Evolutionary conservation across 2,113 vertebrate genomes (phyloP).

Genomic region (Nematolebias whitei): DNA sequence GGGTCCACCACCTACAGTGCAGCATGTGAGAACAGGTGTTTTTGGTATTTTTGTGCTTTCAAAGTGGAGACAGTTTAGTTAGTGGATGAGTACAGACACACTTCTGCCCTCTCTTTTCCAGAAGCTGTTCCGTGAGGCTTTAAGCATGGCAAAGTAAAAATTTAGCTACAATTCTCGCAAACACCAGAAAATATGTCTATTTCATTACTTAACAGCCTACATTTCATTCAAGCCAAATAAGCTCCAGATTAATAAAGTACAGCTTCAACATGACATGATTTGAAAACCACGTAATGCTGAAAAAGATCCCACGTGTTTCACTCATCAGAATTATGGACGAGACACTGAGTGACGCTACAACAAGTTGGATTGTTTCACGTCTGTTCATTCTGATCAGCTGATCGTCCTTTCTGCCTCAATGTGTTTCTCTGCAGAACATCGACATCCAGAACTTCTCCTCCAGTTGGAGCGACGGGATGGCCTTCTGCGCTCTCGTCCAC

Average conservation of each 20-base stretch:
- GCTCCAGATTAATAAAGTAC: slow-evolving; percentile 41
- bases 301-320: too few relatives aligned
- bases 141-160: too few relatives aligned
- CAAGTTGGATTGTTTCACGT: slow-evolving; percentile 32
- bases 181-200: neutral
- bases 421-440: slow-evolving; percentile 81
- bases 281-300: slow-evolving; percentile 34
- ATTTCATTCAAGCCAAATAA: slow-evolving; percentile 56
- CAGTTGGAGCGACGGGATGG: slow-evolving; percentile 97
- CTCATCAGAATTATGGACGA: too few relatives aligned
- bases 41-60: too few relatives aligned
- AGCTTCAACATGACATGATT: slow-evolving; percentile 40
- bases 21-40: too few relatives aligned
- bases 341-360: slow-evolving; percentile 31
- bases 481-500: slow-evolving; percentile 96
- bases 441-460: slow-evolving; percentile 98
- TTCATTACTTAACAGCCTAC: slow-evolving; percentile 29
- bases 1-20: too few relatives aligned
- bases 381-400: neutral
- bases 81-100: too few relatives aligned
- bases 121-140: too few relatives aligned
- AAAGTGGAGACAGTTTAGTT: too few relatives aligned
- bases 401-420: neutral
- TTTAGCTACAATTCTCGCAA: too few relatives aligned
- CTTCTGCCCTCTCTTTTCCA: too few relatives aligned